These are phyloP conservation scores for Agrotis puta DNA, from an alignment of 2,888 invertebrate genomes.

Conservation along the genomic window DNA sequence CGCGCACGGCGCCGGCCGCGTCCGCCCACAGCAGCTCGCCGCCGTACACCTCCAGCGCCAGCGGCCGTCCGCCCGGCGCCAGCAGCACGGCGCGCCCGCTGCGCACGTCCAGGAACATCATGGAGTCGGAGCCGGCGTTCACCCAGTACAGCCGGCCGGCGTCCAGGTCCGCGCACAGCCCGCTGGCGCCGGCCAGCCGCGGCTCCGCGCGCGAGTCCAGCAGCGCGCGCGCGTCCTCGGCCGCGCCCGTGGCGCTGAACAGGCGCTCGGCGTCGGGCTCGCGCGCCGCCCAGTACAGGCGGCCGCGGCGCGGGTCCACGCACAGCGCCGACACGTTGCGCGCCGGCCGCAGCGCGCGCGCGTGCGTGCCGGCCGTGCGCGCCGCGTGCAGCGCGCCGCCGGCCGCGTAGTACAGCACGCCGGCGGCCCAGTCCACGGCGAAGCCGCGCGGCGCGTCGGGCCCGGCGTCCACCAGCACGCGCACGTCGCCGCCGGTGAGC, in stretches of 20 bases:
- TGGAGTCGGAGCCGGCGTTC: conserved; percentile 82
- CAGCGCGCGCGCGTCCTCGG: conserved; percentile 84
- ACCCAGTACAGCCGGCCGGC: conserved; percentile 93
- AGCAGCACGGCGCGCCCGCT: conserved; percentile 61
- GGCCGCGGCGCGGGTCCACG: conserved; percentile 92
- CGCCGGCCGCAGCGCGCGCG: conserved; percentile 91
- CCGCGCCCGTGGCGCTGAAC: conserved; percentile 93
- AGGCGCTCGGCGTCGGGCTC: conserved; percentile 83
- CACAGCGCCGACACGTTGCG: conserved; percentile 92
- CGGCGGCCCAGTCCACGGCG: conserved; percentile 96
- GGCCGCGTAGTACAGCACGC: conserved; percentile 94
- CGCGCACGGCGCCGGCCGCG: conserved; percentile 92
- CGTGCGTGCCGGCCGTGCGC: conserved; percentile 94
- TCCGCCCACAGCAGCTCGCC: conserved; percentile 93
- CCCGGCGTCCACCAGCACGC: conserved; percentile 93
- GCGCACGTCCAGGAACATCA: conserved; percentile 91
- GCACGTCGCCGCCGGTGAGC: conserved; percentile 91
- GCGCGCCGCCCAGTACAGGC: conserved; percentile 91
- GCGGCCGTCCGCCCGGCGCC: conserved; percentile 84
- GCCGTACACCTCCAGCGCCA: conserved; percentile 93
- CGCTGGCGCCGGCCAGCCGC: conserved; percentile 81
- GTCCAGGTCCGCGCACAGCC: conserved; percentile 92
- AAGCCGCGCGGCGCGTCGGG: conserved; percentile 93
- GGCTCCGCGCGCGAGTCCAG: conserved; percentile 69
- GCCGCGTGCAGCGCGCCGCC: conserved; percentile 92